Base-by-base conservation (phyloP, 2,888 invertebrate genomes). In the Polydrusus tereticollis region DNA sequence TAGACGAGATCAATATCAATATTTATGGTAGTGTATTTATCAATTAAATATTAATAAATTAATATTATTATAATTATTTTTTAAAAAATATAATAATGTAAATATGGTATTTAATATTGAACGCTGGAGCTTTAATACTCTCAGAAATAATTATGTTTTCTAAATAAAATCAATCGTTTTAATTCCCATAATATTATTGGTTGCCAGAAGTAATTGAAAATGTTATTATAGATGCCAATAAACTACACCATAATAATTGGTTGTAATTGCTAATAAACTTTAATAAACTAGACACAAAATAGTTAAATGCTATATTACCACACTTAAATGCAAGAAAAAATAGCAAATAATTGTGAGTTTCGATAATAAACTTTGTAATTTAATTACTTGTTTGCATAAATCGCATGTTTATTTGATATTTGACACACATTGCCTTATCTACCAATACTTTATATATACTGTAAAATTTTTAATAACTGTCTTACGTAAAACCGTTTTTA, bases 221-320 rank as follows among this genome's bases (percentile, higher is more conserved):
- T 21, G 12, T n/a, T n/a, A 47, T 4, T 14, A 3, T 21, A 21
- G 23, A 23, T 0, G 20, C 20, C 3, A 20, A 47, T 47, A 47
- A 47, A 47, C 21, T 47, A 47, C 5, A 23, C 7, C 2, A n/a
- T 47, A 47, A 47, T 47, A 23, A 10, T 23, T 47, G 21, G 45
- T 45, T 23, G 20, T n/a, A 23, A 23, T 20, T n/a, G 21, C n/a
- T 21, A 23, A 20, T 47, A 21, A 47, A 45, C 45, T 47, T 16
- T 52, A 52, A 52, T 52, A 29, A 52, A 23, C 26, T 29, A 26
- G 29, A 52, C 52, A 52, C 52, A 52, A 52, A 16, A 26, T 52
- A 52, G 16, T 14, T 52, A 52, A 52, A 52, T 52, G 8, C 14
- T 26, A 29, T 1, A 5, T 29, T 29, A 29, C n/a, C n/a, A 2